Conservation (phyloP, 2,113 vertebrate genomes). For the Harpagus bidentatus region DNA sequence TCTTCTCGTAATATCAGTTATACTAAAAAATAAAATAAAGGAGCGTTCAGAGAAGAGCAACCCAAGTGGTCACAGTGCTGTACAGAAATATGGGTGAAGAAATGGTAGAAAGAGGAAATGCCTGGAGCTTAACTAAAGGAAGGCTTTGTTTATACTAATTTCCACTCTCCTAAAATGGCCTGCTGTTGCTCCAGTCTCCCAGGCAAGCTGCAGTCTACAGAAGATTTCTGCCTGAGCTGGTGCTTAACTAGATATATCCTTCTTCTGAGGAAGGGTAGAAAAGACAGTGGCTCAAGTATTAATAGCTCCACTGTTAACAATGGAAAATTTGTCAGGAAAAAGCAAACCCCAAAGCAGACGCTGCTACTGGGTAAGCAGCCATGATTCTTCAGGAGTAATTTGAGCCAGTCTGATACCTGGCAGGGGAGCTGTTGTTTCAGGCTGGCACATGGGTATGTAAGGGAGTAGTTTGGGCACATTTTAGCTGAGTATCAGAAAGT, state of each 20-base stretch:
- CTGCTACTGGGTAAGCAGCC: neutral
- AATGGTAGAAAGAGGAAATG: neutral
- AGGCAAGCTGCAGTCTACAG: neutral
- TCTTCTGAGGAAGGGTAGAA: neutral
- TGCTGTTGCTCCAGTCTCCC: neutral
- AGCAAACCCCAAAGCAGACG: neutral
- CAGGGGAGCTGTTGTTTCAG: constrained; percentile 12
- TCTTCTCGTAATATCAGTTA: neutral
- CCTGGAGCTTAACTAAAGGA: neutral
- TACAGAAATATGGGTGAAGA: constrained; percentile 16
- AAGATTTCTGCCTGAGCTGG: neutral
- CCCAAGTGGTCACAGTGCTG: neutral
- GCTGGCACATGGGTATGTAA: neutral
- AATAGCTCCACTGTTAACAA: neutral
- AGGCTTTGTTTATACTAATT: neutral
- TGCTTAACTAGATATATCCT: neutral
- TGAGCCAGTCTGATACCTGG: neutral
- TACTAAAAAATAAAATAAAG: neutral
- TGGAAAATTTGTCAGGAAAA: neutral
- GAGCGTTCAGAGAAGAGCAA: neutral
- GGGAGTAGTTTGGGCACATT: neutral
- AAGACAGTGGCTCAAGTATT: neutral
- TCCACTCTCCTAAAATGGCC: neutral
- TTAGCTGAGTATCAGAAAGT: neutral
- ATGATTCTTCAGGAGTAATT: neutral